phyloP scores from a whole-genome alignment of 2,888 invertebrate species.

The Eulithis prunata region DNA sequence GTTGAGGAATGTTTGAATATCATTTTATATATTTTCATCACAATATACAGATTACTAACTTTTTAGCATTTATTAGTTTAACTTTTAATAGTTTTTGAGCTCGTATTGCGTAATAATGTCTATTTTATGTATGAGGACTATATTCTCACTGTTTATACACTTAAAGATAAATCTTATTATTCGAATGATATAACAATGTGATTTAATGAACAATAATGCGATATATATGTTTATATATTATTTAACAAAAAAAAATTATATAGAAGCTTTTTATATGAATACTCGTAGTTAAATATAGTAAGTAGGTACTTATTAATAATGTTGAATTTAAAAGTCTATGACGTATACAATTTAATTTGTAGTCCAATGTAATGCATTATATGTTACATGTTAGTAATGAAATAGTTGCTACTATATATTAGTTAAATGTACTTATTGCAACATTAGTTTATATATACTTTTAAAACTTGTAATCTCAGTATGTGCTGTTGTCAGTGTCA shows the following conservation, averaged over 20 bases:
- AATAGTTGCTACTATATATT: neutral
- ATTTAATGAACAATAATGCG: constrained; percentile 38
- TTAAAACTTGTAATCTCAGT: neutral
- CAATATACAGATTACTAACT: constrained; percentile 5
- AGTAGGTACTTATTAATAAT: constrained; percentile 21
- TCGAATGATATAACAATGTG: constrained; percentile 33
- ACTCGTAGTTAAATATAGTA: constrained; percentile 6
- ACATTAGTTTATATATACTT: neutral
- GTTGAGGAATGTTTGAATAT: constrained; percentile 8
- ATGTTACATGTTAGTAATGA: neutral
- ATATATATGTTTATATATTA: constrained; percentile 20
- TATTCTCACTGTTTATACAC: constrained; percentile 22
- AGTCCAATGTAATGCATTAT: constrained; percentile 14
- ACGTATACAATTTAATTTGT: constrained; percentile 18
- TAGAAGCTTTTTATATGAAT: neutral
- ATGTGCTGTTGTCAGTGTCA: too few species aligned
- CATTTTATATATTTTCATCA: constrained; percentile 11
- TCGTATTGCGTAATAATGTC: constrained; percentile 15
- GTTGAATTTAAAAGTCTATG: constrained; percentile 28
- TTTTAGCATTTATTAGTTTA: constrained; percentile 17
- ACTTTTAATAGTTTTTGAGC: constrained; percentile 26
- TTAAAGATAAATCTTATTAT: constrained; percentile 19
- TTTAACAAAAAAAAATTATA: neutral
- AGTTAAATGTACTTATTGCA: constrained; percentile 1
- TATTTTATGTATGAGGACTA: constrained; percentile 17